Evolutionary conservation across 2,888 invertebrate genomes (phyloP).

Genomic region (Dendrolimus houi): DNA sequence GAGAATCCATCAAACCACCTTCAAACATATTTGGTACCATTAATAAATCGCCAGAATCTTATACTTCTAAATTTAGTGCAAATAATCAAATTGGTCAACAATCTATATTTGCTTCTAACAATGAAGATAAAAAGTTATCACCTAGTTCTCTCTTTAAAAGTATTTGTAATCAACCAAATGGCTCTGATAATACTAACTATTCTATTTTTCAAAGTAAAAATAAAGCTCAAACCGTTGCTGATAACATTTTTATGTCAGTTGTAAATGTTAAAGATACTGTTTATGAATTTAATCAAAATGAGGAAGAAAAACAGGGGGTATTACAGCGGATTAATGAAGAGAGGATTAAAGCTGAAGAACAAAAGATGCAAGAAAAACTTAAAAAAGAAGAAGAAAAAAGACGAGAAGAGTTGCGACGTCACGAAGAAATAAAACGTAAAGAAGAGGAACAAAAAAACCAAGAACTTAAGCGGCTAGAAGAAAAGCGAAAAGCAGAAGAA

Average conservation of each 20-base stretch:
- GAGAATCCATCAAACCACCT: conserved; percentile 21
- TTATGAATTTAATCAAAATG: conserved; percentile 47
- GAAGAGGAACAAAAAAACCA: conserved; percentile 22
- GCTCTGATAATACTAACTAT: conserved; percentile 31
- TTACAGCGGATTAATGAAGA: conserved; percentile 25
- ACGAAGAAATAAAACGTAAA: conserved; percentile 22
- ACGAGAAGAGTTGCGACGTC: conserved; percentile 22
- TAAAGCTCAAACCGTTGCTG: conserved; percentile 46
- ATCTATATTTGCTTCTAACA: conserved; percentile 31
- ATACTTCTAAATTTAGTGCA: conserved; percentile 17
- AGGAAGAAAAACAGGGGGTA: conserved; percentile 22
- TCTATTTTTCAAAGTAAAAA: conserved; percentile 58
- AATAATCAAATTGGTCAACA: conserved; percentile 21
- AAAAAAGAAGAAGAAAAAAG: conserved; percentile 24
- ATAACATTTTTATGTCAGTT: conserved; percentile 48
- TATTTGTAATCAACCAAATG: conserved; percentile 30
- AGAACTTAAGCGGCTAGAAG: conserved; percentile 26
- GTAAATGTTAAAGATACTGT: conserved; percentile 24
- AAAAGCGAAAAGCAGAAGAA: conserved; percentile 41
- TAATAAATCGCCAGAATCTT: conserved; percentile 19
- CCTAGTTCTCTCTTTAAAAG: conserved; percentile 59
- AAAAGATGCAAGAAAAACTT: conserved; percentile 22
- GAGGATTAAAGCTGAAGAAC: conserved; percentile 32
- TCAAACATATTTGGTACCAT: conserved; percentile 42
- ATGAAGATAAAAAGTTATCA: conserved; percentile 32